A percentile compares a stretch with the other conserved stretches of the same genome.
phyloP scores from a whole-genome alignment of 2,797 vertebrate genomes.

The Knipowitschia caucasica region DNA sequence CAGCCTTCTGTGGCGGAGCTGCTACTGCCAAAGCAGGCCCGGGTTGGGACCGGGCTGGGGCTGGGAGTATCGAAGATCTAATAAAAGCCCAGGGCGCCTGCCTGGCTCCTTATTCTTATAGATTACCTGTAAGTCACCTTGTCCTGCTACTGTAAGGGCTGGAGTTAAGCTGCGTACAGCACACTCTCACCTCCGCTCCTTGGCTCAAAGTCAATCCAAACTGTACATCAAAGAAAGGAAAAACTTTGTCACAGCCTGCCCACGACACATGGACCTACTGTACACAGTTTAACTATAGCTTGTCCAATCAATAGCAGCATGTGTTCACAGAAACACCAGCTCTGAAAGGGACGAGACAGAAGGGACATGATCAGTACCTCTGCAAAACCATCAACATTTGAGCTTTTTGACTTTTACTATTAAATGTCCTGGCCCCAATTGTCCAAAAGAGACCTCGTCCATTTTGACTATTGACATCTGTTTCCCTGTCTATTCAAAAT shows the following conservation, averaged over 20 bases:
- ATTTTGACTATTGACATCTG: no score
- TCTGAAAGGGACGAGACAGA: background rate
- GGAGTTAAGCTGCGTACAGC: constrained; percentile 71
- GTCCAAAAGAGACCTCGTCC: no score
- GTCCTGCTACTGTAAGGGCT: constrained; percentile 72
- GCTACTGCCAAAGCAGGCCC: constrained; percentile 64
- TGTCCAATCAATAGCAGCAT: constrained; percentile 12
- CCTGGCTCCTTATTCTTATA: constrained; percentile 80
- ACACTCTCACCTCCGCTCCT: constrained; percentile 68
- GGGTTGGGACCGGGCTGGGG: constrained; percentile 62
- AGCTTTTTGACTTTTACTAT: no score
- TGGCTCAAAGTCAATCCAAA: constrained; percentile 66
- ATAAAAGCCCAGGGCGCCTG: constrained; percentile 76
- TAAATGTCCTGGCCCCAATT: no score
- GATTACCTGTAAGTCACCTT: constrained; percentile 84
- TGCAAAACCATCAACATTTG: background rate
- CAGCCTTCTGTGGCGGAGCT: constrained; percentile 62
- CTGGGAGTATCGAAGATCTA: constrained; percentile 78
- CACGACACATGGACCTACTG: constrained; percentile 22
- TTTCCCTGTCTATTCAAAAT: no score
- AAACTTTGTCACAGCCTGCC: constrained; percentile 55
- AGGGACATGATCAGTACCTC: background rate
- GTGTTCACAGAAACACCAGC: constrained; percentile 2
- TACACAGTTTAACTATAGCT: constrained; percentile 20
- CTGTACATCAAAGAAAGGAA: constrained; percentile 49